Evolutionary conservation across 2,888 invertebrate species (phyloP).

Genomic region (Torymus texanus): DNA sequence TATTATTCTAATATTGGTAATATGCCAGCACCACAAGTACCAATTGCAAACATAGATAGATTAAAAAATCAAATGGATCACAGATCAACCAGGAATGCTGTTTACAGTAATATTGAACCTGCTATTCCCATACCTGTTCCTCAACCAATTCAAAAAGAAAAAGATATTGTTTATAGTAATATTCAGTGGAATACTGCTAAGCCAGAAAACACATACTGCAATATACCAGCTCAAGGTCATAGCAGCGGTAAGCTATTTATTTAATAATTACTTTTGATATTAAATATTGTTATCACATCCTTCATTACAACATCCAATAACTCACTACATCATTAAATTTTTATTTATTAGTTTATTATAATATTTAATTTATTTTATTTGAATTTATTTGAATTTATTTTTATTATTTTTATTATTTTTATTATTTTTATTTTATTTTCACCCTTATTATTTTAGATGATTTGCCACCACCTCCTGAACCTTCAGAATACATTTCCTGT

Average conservation of each 20-base stretch:
- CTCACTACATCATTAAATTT: conserved; percentile 9
- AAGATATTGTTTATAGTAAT: conserved; percentile 78
- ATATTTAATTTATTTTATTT: conserved; percentile 33
- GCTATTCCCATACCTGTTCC: conserved; percentile 67
- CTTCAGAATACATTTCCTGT: conserved; percentile 73
- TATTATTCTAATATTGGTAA: conserved; percentile 72
- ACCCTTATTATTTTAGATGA: conserved; percentile 73
- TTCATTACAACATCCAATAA: too few species aligned
- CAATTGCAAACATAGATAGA: conserved; percentile 63
- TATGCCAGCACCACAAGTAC: conserved; percentile 69
- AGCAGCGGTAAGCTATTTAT: conserved; percentile 63
- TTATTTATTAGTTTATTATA: conserved; percentile 14
- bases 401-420: conserved; percentile 31
- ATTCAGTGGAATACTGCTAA: conserved; percentile 76
- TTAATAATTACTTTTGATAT: conserved; percentile 5
- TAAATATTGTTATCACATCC: neutral
- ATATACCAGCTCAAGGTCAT: conserved; percentile 73
- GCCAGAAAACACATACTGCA: conserved; percentile 79
- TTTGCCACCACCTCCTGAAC: conserved; percentile 79
- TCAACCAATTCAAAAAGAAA: conserved; percentile 70
- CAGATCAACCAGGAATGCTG: conserved; percentile 66
- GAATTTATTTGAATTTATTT: conserved; percentile 20
- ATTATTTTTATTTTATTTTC: conserved; percentile 35
- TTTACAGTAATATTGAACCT: conserved; percentile 73
- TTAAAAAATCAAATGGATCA: conserved; percentile 49